Base-by-base conservation (phyloP, 1,140 invertebrate genomes). In the Drosophila tani region DNA sequence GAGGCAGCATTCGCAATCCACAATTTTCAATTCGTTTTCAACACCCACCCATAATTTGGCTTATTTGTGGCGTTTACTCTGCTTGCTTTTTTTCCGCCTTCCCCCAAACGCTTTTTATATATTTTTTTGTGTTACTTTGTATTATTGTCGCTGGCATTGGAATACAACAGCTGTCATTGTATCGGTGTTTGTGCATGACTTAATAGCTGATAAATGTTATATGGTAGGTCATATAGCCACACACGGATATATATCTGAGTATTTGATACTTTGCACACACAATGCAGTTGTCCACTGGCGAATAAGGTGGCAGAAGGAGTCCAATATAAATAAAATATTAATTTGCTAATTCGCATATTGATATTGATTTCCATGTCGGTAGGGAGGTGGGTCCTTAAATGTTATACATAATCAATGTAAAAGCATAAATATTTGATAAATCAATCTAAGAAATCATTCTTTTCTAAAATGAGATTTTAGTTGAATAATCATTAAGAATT, bases 1-100 rank as follows among this genome's bases (percentile, higher is more conserved):
- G 24, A 21, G 57, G 81, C 50, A 67, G 70, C 67, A 64, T 60
- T 70, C 29, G 65, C 80, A 82, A 67, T 81, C 75, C 68, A 63
- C 77, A 84, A 78, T 86, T 88, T 88, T 79, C 85, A 90, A 79
- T 90, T 35, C 32, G 32, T 11, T 35, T 90, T 90, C 79, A 90
- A 90, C 85, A 90, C 86, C 85, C 85, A 90, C 85, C 63, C 77
- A 88, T 84, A 80, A 81, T 88, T 90, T 90, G 85, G 84, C 81
- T 87, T 88, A 81, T 84, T 88, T 81, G 85, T 78, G 85, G 74
- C 69, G 70, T 63, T 85, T 74, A 41, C 51, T 58, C 41, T 69
- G 74, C 63, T 66, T 66, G 81, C 71, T 50, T 47, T 67, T 40
- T 49, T 50, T 70, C 56, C 15, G 32, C 45, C 38, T 38, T 21